phyloP scores from a whole-genome alignment of 2,888 invertebrate genomes.

The Hypomecis atomaria region DNA sequence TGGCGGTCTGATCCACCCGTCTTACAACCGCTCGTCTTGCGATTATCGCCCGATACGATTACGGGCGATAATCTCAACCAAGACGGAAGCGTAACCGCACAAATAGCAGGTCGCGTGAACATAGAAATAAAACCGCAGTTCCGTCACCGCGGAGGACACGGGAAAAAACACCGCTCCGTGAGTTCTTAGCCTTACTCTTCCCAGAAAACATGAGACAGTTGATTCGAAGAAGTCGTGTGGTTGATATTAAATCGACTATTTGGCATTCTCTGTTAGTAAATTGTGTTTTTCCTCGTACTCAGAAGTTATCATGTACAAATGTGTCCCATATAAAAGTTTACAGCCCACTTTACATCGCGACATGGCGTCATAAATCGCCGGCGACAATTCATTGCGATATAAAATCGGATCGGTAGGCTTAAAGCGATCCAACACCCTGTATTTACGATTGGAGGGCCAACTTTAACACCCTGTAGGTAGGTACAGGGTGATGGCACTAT shows the following conservation, averaged over 20 bases:
- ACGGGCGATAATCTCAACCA: no score
- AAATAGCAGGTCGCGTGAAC: no score
- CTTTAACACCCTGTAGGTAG: constrained; percentile 69
- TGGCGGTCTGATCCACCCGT: no score
- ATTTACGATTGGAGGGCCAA: constrained; percentile 74
- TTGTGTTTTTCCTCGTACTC: constrained; percentile 23
- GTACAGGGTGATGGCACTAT: constrained; percentile 70
- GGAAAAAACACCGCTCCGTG: no score
- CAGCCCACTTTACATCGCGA: constrained; percentile 63
- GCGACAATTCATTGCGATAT: constrained; percentile 71
- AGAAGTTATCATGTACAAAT: constrained; percentile 50
- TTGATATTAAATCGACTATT: constrained; percentile 10
- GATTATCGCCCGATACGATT: no score
- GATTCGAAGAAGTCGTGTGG: not conserved
- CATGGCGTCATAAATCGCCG: constrained; percentile 65
- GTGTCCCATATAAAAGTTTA: constrained; percentile 53
- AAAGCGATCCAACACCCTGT: constrained; percentile 63
- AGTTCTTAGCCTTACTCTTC: not conserved
- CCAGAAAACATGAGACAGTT: not conserved
- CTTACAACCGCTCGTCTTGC: no score
- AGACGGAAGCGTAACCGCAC: no score
- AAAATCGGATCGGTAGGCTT: constrained; percentile 75
- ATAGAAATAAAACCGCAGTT: no score
- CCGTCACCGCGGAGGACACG: no score
- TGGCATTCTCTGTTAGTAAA: constrained; percentile 1